phyloP scores from a whole-genome alignment of 92 coral and sea anemone genomes.

The Pocillopora meandrina region DNA sequence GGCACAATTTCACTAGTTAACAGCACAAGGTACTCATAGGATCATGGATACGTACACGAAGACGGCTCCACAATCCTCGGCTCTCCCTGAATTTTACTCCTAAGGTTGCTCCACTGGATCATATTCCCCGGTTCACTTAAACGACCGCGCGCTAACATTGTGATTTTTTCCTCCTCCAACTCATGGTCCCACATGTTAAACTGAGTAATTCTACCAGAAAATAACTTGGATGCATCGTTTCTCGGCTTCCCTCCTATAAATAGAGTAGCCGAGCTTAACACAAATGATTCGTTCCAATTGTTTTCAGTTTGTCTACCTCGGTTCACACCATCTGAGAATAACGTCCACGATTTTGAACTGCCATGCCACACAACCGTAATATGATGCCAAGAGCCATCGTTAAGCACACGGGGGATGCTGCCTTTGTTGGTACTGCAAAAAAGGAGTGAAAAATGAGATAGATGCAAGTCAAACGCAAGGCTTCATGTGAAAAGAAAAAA shows the following conservation, averaged over 20 bases:
- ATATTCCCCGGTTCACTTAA: neutral
- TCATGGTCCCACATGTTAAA: slow-evolving; percentile 22
- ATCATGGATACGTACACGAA: slow-evolving; percentile 10
- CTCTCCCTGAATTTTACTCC: neutral
- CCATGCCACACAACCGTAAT: neutral
- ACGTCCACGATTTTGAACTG: neutral
- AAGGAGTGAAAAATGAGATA: too few relatives aligned
- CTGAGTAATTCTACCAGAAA: neutral
- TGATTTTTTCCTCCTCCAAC: neutral
- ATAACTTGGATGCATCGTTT: neutral
- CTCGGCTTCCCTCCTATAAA: neutral
- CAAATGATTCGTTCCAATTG: neutral
- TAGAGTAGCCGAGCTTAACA: neutral
- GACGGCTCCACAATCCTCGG: slow-evolving; percentile 21
- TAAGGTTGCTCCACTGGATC: slow-evolving; percentile 6
- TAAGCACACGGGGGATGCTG: neutral
- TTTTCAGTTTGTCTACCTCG: neutral
- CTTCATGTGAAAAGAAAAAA: neutral
- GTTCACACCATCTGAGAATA: neutral
- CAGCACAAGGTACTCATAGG: too few relatives aligned
- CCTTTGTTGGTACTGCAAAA: neutral
- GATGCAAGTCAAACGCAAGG: neutral
- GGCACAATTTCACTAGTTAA: too few relatives aligned
- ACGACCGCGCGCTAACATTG: neutral
- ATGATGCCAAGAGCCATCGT: slow-evolving; percentile 22